These are phyloP conservation scores for Orthosia cruda DNA, from an alignment of 2,888 invertebrate species.

Conservation along the genomic window DNA sequence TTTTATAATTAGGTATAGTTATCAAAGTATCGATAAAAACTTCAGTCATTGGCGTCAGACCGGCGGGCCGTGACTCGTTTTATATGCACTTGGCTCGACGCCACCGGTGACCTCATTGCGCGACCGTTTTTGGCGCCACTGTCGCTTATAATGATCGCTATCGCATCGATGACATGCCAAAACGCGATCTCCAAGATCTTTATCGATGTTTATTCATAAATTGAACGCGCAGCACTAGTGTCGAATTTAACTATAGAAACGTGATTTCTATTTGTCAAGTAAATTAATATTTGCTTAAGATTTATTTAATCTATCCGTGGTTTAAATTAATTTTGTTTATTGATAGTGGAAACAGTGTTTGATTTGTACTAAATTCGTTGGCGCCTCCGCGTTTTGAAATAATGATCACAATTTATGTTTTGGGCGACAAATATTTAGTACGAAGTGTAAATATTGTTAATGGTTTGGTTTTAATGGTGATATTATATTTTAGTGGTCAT, in stretches of 20 bases:
- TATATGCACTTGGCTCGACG: slow-evolving; percentile 87
- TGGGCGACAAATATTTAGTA: slow-evolving; percentile 30
- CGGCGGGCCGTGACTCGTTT: slow-evolving; percentile 77
- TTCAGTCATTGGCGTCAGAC: slow-evolving; percentile 75
- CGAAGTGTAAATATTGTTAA: slow-evolving; percentile 46
- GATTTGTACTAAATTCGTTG: slow-evolving; percentile 29
- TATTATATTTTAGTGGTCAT: slow-evolving; percentile 34
- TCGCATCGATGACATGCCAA: slow-evolving; percentile 88
- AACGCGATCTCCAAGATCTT: slow-evolving; percentile 75
- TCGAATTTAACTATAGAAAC: slow-evolving; percentile 52
- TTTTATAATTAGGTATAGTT: slow-evolving; percentile 68
- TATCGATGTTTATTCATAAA: slow-evolving; percentile 81
- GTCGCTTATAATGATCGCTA: slow-evolving; percentile 82
- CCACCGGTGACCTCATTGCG: slow-evolving; percentile 89
- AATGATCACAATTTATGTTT: slow-evolving; percentile 29
- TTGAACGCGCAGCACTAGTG: slow-evolving; percentile 75
- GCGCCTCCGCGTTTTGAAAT: slow-evolving; percentile 43
- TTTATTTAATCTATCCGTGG: slow-evolving; percentile 42
- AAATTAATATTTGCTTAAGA: slow-evolving; percentile 51
- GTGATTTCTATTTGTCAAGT: slow-evolving; percentile 63
- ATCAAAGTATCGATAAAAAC: slow-evolving; percentile 77
- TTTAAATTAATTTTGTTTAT: slow-evolving; percentile 51
- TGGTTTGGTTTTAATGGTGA: slow-evolving; percentile 28
- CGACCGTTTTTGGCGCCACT: slow-evolving; percentile 88
- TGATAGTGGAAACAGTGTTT: slow-evolving; percentile 38